These are phyloP conservation scores for Sebastes nivosus DNA, from an alignment of 2,797 vertebrate genomes.

Conservation along the genomic window DNA sequence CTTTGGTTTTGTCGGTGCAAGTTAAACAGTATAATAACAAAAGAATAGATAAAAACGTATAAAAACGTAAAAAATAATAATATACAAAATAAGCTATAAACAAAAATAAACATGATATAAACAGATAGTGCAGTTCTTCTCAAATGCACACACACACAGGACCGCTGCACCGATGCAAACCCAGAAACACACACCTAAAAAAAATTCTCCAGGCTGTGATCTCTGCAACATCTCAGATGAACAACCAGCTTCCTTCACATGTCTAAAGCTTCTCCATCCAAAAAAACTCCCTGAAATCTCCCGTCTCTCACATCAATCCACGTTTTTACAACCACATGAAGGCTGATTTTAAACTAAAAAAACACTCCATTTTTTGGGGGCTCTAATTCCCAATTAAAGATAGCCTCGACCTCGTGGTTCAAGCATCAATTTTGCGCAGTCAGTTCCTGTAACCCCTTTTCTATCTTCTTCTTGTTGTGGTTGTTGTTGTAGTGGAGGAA, in stretches of 20 bases:
- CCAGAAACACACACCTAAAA: neutral
- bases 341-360: neutral
- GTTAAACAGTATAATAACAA: too few relatives aligned
- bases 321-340: neutral
- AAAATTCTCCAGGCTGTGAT: neutral
- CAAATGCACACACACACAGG: neutral
- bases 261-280: neutral
- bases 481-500: slow-evolving; percentile 1
- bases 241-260: neutral
- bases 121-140: neutral
- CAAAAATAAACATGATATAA: too few relatives aligned
- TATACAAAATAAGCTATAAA: too few relatives aligned
- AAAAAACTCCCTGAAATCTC: neutral
- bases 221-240: neutral
- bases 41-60: too few relatives aligned
- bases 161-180: slow-evolving; percentile 3
- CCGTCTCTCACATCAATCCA: neutral
- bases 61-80: too few relatives aligned
- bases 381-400: neutral
- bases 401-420: neutral
- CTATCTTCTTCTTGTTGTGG: too few relatives aligned
- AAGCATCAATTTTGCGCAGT: slow-evolving; percentile 41
- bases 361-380: neutral
- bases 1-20: too few relatives aligned
- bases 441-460: neutral